Conservation (phyloP, 2,888 invertebrate genomes). For the Nephrotoma appendiculata region DNA sequence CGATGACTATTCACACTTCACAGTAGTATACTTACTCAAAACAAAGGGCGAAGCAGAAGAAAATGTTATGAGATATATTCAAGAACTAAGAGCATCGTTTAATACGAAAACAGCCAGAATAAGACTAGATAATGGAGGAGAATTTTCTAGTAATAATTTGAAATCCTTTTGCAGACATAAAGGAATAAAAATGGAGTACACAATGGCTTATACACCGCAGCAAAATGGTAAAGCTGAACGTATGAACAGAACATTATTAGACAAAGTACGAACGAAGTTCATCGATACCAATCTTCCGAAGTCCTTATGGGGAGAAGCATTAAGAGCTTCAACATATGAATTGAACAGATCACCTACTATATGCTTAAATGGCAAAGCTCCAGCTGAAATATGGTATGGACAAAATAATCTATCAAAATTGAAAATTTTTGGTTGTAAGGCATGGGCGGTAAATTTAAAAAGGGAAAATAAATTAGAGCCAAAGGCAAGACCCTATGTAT, state of each 20-base stretch:
- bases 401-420: no score
- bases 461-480: no score
- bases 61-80: slow-evolving; percentile 9
- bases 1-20: no score
- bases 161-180: background rate
- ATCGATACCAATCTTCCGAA: slow-evolving; percentile 8
- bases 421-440: no score
- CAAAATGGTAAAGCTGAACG: slow-evolving; percentile 5
- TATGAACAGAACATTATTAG: slow-evolving; percentile 7
- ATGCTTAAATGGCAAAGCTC: background rate
- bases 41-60: slow-evolving; percentile 12
- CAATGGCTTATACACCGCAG: slow-evolving; percentile 8
- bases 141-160: background rate
- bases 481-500: no score
- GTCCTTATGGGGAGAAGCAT: slow-evolving; percentile 4
- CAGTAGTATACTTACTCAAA: slow-evolving; percentile 6
- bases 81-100: slow-evolving; percentile 9
- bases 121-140: slow-evolving; percentile 8
- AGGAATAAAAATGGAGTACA: slow-evolving; percentile 7
- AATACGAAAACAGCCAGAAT: slow-evolving; percentile 9
- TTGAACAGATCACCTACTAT: background rate
- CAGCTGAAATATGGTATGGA: slow-evolving; percentile 12
- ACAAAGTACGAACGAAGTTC: slow-evolving; percentile 9
- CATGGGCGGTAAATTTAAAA: no score
- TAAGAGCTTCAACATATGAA: background rate